phyloP scores from a whole-genome alignment of 2,113 vertebrate species.

The Carassius auratus region DNA sequence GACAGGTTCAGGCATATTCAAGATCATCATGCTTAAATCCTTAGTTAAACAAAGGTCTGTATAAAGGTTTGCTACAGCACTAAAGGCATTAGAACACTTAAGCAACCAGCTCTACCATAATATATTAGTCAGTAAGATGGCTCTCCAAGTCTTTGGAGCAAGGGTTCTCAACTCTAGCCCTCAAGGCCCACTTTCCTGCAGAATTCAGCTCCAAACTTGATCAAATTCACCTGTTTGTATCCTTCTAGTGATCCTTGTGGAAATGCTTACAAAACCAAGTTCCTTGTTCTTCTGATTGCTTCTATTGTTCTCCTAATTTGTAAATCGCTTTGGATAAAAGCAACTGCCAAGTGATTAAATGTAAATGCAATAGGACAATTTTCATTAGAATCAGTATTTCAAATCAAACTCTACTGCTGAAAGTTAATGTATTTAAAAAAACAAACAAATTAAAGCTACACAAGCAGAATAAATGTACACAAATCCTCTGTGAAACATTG shows the following conservation, averaged over 20 bases:
- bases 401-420: not conserved
- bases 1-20: constrained; percentile 15
- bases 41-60: not conserved
- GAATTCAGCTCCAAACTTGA: too few relatives aligned
- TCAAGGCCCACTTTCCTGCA: too few relatives aligned
- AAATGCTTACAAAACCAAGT: not conserved
- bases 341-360: too few relatives aligned
- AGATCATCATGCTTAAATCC: not conserved
- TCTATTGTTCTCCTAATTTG: too few relatives aligned
- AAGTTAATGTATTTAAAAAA: not conserved
- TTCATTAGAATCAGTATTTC: not conserved
- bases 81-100: not conserved
- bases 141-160: not conserved
- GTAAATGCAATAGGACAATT: not conserved
- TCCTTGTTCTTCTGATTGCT: not conserved
- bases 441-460: not conserved
- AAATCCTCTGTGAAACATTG: not conserved
- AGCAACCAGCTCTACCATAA: not conserved
- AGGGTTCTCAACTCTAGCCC: not conserved
- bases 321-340: too few relatives aligned
- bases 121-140: not conserved
- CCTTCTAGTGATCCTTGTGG: too few relatives aligned
- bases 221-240: too few relatives aligned
- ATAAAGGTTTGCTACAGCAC: not conserved
- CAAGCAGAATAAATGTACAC: not conserved